These are phyloP conservation scores for Caiman crocodilus DNA, from an alignment of 2,797 vertebrate species.

Conservation along the genomic window DNA sequence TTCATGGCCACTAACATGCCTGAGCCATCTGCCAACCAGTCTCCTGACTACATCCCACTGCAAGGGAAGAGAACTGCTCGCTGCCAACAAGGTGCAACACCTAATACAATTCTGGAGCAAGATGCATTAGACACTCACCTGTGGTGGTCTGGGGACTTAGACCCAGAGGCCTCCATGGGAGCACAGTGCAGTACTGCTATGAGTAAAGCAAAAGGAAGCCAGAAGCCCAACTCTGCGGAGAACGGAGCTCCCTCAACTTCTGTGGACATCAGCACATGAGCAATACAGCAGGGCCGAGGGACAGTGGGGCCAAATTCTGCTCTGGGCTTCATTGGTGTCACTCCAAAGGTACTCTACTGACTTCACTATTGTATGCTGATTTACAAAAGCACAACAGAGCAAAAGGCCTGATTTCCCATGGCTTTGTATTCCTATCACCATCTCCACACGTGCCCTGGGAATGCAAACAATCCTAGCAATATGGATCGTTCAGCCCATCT, in stretches of 20 bases:
- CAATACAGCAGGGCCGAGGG: not conserved
- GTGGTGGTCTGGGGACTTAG: no score
- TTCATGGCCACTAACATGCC: not conserved
- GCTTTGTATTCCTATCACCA: not conserved
- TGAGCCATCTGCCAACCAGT: not conserved
- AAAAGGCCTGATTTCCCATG: not conserved
- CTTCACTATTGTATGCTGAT: not conserved
- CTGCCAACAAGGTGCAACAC: not conserved
- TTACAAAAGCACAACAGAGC: not conserved
- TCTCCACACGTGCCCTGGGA: not conserved
- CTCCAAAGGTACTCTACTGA: not conserved
- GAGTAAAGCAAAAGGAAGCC: not conserved
- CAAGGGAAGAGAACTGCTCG: not conserved
- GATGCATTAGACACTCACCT: no score
- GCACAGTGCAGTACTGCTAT: no score
- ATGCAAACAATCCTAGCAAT: not conserved
- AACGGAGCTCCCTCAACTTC: not conserved
- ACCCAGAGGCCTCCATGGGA: no score
- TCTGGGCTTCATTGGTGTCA: not conserved
- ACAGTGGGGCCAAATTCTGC: not conserved
- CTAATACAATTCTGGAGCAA: no score
- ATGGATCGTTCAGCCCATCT: not conserved
- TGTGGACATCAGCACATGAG: not conserved
- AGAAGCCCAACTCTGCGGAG: not conserved
- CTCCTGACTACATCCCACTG: not conserved